Evolutionary conservation across 2,113 vertebrate species (phyloP).

Genomic region (Meleagris gallopavo): DNA sequence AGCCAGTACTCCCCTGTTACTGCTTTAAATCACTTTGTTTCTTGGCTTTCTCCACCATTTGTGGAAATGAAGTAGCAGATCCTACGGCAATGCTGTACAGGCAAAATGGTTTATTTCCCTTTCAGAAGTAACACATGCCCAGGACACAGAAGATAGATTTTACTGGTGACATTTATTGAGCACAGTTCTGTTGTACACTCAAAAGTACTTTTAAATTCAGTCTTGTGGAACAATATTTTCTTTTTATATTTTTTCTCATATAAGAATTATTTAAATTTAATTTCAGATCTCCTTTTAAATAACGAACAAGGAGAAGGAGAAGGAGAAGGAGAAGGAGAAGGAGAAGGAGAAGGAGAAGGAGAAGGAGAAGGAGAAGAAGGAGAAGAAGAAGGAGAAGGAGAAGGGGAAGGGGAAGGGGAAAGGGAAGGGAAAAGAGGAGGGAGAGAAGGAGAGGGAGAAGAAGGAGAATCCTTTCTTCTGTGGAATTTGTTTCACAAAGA

Average conservation of each 20-base stretch:
- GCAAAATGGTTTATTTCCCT: background rate
- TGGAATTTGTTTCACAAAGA: background rate
- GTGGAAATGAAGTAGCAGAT: background rate
- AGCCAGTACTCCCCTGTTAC: background rate
- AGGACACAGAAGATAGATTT: background rate
- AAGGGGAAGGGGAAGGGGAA: background rate
- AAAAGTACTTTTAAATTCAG: background rate
- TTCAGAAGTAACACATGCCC: background rate
- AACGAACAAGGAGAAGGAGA: background rate
- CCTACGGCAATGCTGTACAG: background rate
- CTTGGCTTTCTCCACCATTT: background rate
- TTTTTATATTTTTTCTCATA: rapidly evolving
- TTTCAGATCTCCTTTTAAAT: background rate
- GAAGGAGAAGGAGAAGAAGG: background rate
- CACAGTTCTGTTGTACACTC: background rate
- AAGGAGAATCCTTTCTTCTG: background rate
- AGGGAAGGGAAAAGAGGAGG: background rate
- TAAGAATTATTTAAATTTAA: background rate
- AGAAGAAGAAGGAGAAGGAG: background rate
- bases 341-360: background rate
- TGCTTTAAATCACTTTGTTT: background rate
- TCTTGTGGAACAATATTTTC: background rate
- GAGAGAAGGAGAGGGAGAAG: background rate
- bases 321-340: background rate
- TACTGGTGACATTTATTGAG: background rate